Conservation (phyloP, 2,888 invertebrate species). For the Drosophila histrio region DNA sequence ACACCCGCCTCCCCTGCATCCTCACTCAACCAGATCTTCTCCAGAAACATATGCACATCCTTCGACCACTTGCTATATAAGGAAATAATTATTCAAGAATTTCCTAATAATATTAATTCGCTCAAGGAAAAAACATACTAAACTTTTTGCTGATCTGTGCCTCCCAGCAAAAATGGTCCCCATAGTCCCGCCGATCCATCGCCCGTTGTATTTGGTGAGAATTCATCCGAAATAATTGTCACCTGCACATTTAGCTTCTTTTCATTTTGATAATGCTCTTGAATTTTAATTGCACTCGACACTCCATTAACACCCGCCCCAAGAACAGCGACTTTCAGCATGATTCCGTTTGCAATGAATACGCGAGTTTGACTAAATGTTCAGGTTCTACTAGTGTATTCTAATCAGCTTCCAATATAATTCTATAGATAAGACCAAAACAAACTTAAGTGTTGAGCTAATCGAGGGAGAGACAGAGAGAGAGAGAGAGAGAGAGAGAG, state of each 20-base stretch:
- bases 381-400: background rate
- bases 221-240: conserved; percentile 87
- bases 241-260: conserved; percentile 83
- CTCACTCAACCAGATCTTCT: conserved; percentile 87
- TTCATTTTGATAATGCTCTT: conserved; percentile 85
- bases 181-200: conserved; percentile 92
- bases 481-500: too few species aligned
- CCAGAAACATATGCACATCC: conserved; percentile 86
- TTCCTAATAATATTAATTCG: background rate
- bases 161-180: conserved; percentile 88
- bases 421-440: conserved; percentile 1
- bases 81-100: background rate
- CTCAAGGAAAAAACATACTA: conserved; percentile 82
- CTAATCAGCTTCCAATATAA: conserved; percentile 28
- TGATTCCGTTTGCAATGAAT: conserved; percentile 31
- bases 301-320: conserved; percentile 91
- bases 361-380: conserved; percentile 17
- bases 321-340: conserved; percentile 85
- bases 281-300: conserved; percentile 88
- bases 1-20: conserved; percentile 85
- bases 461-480: background rate
- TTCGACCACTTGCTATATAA: conserved; percentile 87
- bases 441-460: background rate
- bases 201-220: conserved; percentile 90
- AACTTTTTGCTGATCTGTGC: conserved; percentile 86